Conservation (phyloP, 2,888 invertebrate genomes). For the Syrista parreyssii region DNA sequence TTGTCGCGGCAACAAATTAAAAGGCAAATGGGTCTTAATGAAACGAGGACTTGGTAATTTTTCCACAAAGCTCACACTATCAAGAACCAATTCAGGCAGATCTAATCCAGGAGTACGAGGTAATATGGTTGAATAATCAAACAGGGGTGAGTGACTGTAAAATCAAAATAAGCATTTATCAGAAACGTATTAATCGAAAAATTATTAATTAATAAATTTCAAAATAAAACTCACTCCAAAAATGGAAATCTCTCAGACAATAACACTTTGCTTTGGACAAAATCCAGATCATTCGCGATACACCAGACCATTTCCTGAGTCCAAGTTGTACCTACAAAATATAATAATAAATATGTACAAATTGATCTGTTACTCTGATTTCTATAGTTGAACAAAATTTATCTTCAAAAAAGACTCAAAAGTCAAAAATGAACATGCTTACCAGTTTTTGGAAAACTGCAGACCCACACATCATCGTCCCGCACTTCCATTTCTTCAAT, state of each 20-base stretch:
- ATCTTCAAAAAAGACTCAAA: neutral
- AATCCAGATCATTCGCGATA: conserved; percentile 73
- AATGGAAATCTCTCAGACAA: conserved; percentile 77
- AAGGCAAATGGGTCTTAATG: conserved; percentile 76
- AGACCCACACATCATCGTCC: conserved; percentile 70
- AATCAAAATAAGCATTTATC: neutral
- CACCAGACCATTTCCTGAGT: conserved; percentile 82
- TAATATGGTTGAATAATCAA: conserved; percentile 61
- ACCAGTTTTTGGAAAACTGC: conserved; percentile 72
- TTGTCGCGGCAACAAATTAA: conserved; percentile 70
- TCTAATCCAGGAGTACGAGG: conserved; percentile 43
- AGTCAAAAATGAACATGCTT: conserved; percentile 30
- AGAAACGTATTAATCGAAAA: neutral
- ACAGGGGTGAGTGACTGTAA: conserved; percentile 51
- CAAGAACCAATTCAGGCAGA: conserved; percentile 39
- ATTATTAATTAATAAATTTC: neutral
- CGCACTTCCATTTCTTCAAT: conserved; percentile 67
- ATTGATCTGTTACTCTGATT: conserved; percentile 4
- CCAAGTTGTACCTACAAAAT: conserved; percentile 78
- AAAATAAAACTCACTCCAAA: conserved; percentile 53
- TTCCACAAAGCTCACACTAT: conserved; percentile 57
- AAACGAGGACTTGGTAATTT: conserved; percentile 69
- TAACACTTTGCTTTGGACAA: conserved; percentile 69
- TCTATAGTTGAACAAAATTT: neutral
- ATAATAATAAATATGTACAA: conserved; percentile 6